Percentiles rank a stretch among this genome's conserved stretches.
These are phyloP conservation scores for Drosophila setifemur DNA, from an alignment of 1,140 invertebrate species.

Conservation along the genomic window DNA sequence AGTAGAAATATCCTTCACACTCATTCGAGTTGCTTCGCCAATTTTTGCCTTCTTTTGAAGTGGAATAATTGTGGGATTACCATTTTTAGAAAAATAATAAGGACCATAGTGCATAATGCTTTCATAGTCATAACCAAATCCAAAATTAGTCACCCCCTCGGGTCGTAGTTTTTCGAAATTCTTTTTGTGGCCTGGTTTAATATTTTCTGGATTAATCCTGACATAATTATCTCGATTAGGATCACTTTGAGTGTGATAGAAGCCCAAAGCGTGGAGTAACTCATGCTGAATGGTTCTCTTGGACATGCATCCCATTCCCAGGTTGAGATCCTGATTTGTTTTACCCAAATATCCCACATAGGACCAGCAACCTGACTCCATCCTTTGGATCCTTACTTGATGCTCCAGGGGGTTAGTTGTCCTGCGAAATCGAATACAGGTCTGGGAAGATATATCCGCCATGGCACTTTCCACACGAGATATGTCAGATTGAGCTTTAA, in stretches of 20 bases:
- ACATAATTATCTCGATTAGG: conserved; percentile 87
- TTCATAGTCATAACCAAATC: conserved; percentile 85
- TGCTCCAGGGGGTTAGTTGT: conserved; percentile 3
- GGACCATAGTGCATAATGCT: conserved; percentile 88
- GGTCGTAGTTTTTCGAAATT: conserved; percentile 83
- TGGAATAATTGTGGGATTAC: conserved; percentile 86
- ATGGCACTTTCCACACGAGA: conserved; percentile 10
- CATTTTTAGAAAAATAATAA: conserved; percentile 88
- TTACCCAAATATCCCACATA: conserved; percentile 83
- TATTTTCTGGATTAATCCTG: conserved; percentile 86
- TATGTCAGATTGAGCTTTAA: conserved; percentile 1
- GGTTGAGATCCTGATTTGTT: conserved; percentile 59
- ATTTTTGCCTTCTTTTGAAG: conserved; percentile 50
- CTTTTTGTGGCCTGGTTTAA: conserved; percentile 83
- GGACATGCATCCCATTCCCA: conserved; percentile 49
- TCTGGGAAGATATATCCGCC: conserved; percentile 23
- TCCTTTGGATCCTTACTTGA: conserved; percentile 58
- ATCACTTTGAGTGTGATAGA: conserved; percentile 88
- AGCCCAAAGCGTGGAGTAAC: conserved; percentile 86
- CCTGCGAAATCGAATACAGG: conserved; percentile 40
- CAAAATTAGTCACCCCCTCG: conserved; percentile 80
- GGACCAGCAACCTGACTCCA: conserved; percentile 83
- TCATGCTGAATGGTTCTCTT: conserved; percentile 86
- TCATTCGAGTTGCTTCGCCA: conserved; percentile 83
- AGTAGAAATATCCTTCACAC: conserved; percentile 83